These are phyloP conservation scores for Atopsyche davidsoni DNA, from an alignment of 1,140 invertebrate species.

Conservation along the genomic window DNA sequence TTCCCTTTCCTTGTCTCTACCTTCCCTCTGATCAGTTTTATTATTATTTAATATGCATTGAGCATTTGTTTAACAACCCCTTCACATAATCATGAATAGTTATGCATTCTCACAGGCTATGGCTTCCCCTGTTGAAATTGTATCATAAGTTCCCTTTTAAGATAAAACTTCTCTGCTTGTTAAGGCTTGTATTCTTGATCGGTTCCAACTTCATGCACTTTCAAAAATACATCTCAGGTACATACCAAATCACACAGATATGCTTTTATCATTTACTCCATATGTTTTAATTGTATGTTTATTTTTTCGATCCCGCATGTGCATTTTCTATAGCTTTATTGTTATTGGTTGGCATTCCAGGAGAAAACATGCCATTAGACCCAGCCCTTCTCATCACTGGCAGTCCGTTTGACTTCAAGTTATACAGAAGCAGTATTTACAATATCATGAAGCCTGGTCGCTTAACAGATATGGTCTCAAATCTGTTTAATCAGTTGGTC, in stretches of 20 bases:
- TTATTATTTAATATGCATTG: not conserved
- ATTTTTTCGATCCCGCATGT: conserved; percentile 23
- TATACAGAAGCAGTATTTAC: conserved; percentile 25
- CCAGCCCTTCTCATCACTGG: conserved; percentile 36
- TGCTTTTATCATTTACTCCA: not conserved
- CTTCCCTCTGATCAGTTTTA: conserved; percentile 2
- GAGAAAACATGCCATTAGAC: conserved; percentile 46
- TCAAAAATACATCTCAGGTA: not conserved
- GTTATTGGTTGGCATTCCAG: conserved; percentile 44
- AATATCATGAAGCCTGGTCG: conserved; percentile 28
- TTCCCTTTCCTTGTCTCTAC: conserved; percentile 12
- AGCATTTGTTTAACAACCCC: too few relatives aligned
- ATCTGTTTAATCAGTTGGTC: conserved; percentile 24
- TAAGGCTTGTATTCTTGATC: not conserved
- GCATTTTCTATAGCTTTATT: conserved; percentile 31
- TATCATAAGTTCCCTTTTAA: too few relatives aligned
- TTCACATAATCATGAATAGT: conserved; percentile 1
- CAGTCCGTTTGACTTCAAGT: conserved; percentile 30
- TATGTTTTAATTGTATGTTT: conserved; percentile 4
- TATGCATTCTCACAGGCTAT: too few relatives aligned
- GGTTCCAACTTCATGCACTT: too few relatives aligned
- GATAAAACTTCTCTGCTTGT: not conserved
- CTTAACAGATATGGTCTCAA: conserved; percentile 25
- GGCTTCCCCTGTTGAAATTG: too few relatives aligned
- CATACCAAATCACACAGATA: not conserved